phyloP scores from a whole-genome alignment of 2,113 vertebrate genomes.

The Anas platyrhynchos region DNA sequence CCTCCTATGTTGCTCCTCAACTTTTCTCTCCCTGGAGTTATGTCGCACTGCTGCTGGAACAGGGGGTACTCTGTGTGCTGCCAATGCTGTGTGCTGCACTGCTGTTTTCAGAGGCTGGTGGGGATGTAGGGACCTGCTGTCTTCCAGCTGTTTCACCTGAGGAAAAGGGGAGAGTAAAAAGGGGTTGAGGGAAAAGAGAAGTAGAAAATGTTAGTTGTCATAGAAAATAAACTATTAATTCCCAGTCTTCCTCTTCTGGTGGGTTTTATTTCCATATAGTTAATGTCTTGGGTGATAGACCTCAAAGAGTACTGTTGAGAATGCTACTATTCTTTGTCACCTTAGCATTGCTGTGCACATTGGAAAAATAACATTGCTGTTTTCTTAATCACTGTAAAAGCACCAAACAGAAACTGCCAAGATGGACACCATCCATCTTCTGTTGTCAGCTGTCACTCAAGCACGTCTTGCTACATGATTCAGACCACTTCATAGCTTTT shows the following conservation, averaged over 20 bases:
- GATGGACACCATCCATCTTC: background rate
- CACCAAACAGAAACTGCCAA: background rate
- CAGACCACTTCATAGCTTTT: background rate
- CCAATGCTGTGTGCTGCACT: conserved; percentile 93
- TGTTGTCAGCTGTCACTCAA: background rate
- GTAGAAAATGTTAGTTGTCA: background rate
- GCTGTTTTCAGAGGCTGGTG: conserved; percentile 91
- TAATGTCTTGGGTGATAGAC: background rate
- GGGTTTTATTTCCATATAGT: background rate
- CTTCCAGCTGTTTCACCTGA: conserved; percentile 82
- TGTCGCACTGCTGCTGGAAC: conserved; percentile 93
- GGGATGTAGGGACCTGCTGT: conserved; percentile 85
- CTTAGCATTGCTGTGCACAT: background rate
- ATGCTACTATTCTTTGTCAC: background rate
- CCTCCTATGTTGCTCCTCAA: background rate
- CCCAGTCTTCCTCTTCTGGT: background rate
- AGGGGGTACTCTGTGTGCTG: conserved; percentile 96
- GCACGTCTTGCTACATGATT: background rate
- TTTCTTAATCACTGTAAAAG: background rate
- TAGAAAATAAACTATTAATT: background rate
- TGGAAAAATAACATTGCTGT: background rate
- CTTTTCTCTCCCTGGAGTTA: conserved; percentile 61
- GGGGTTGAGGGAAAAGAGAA: background rate
- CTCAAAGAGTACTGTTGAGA: background rate
- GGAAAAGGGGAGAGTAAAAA: background rate